These are phyloP conservation scores for Dromococcyx pavoninus DNA, from an alignment of 2,797 vertebrate genomes.

Conservation along the genomic window DNA sequence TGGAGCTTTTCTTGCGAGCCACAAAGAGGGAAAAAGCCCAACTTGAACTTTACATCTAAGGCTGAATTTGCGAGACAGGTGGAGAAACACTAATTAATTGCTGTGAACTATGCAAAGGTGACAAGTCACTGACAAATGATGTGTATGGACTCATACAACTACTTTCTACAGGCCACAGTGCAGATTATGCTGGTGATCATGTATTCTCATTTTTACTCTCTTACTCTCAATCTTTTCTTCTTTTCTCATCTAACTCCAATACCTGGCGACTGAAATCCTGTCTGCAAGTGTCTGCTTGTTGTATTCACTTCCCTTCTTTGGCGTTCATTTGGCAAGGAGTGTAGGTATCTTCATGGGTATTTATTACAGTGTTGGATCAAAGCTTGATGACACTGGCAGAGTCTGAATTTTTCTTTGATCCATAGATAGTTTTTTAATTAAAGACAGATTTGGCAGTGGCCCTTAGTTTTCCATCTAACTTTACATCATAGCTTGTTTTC, in stretches of 20 bases:
- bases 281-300: neutral
- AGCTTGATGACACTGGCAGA: neutral
- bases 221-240: neutral
- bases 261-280: neutral
- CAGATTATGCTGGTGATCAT: neutral
- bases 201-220: neutral
- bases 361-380: conserved; percentile 4
- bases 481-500: neutral
- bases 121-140: neutral
- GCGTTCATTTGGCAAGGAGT: conserved; percentile 32
- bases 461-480: neutral
- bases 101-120: neutral
- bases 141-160: neutral
- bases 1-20: neutral
- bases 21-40: neutral
- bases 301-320: neutral
- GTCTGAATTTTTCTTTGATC: neutral
- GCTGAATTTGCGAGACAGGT: neutral
- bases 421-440: neutral
- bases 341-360: conserved; percentile 7
- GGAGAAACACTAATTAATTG: neutral
- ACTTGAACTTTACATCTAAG: neutral
- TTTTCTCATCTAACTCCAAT: neutral
- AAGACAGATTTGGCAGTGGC: neutral
- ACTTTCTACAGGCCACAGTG: neutral